Evolutionary conservation across 2,888 invertebrate genomes (phyloP).

Genomic region (Mylabris sibirica): DNA sequence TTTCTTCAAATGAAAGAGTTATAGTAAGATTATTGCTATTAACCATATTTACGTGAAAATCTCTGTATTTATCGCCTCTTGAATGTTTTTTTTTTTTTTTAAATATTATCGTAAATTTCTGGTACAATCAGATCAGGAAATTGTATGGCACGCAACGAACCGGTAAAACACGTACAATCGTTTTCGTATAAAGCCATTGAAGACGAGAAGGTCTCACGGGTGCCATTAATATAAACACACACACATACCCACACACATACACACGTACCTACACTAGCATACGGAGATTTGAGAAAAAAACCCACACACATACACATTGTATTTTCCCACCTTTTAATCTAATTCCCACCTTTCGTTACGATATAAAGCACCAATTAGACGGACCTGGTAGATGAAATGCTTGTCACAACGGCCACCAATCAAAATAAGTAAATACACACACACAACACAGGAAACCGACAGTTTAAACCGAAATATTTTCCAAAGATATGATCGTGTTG

Average conservation of each 20-base stretch:
- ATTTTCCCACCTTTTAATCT: slow-evolving; percentile 40
- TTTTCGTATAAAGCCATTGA: slow-evolving; percentile 30
- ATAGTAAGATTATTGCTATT: too few relatives aligned
- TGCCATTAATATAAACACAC: slow-evolving; percentile 29
- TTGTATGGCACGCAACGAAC: slow-evolving; percentile 18
- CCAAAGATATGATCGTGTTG: slow-evolving; percentile 35
- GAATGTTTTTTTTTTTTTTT: too few relatives aligned
- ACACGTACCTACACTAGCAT: neutral
- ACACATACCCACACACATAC: neutral
- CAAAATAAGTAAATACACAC: slow-evolving; percentile 14
- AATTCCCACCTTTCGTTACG: slow-evolving; percentile 40
- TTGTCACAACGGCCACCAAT: slow-evolving; percentile 41
- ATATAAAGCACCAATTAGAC: slow-evolving; percentile 40
- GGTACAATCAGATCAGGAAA: neutral
- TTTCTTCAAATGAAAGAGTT: too few relatives aligned
- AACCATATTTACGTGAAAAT: too few relatives aligned
- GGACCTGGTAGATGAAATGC: slow-evolving; percentile 25
- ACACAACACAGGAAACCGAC: slow-evolving; percentile 37
- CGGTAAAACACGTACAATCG: slow-evolving; percentile 19
- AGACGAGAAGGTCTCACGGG: slow-evolving; percentile 24
- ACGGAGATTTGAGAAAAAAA: too few relatives aligned
- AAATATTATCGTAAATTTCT: neutral
- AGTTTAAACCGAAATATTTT: slow-evolving; percentile 27
- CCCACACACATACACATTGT: slow-evolving; percentile 19
- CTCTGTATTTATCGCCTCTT: too few relatives aligned